Evolutionary conservation across 2,797 vertebrate genomes (phyloP).

Genomic region (Falco cherrug): DNA sequence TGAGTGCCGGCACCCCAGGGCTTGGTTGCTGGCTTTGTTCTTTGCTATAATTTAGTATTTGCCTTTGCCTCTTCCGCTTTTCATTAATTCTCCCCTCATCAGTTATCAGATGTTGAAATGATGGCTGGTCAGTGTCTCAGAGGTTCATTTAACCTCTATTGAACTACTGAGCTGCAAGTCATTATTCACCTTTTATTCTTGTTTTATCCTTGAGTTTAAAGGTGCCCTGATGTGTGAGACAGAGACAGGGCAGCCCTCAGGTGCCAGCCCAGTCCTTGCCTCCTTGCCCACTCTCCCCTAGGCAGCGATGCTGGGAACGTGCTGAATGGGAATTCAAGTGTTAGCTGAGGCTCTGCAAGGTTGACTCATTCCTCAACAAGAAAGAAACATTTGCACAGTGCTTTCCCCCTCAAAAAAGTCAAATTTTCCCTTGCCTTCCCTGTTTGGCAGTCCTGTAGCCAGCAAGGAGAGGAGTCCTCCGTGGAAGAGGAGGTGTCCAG

Average conservation of each 20-base stretch:
- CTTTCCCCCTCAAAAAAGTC: neutral
- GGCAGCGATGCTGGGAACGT: neutral
- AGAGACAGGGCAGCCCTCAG: neutral
- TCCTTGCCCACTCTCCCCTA: neutral
- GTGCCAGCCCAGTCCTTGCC: neutral
- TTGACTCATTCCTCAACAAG: neutral
- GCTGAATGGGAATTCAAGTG: neutral
- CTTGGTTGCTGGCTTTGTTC: neutral
- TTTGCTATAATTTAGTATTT: neutral
- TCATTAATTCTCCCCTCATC: neutral
- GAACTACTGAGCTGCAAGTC: neutral
- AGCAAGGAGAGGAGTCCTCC: neutral
- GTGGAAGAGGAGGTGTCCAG: neutral
- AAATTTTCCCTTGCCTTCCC: neutral
- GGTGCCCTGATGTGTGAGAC: neutral
- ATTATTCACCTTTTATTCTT: neutral
- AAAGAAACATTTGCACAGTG: neutral
- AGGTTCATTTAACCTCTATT: neutral
- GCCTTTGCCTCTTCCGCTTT: neutral
- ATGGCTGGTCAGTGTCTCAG: neutral
- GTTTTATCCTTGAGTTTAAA: neutral
- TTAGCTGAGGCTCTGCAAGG: neutral
- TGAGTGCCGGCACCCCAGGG: rapidly evolving
- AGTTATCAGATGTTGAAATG: neutral
- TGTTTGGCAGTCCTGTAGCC: neutral